Base-by-base conservation (phyloP, 92 coral and sea anemone species). In the Blastomussa wellsi region DNA sequence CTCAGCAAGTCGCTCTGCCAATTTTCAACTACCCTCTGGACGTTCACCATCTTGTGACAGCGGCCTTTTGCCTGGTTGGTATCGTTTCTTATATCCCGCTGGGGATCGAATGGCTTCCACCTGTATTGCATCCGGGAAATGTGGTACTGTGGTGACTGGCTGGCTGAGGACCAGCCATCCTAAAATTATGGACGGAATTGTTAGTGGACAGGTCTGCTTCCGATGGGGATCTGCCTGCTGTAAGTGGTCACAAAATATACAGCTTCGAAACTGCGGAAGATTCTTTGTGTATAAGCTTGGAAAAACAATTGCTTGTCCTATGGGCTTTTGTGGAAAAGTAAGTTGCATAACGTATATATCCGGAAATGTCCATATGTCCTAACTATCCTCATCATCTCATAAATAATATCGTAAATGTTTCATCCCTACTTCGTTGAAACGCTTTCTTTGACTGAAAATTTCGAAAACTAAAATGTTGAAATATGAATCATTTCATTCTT, bases 231-330 rank as follows among this genome's bases (percentile, higher is more conserved):
- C 64, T 7, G 6, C 60, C 22, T 70, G 79, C 33, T 86, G 89
- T 28, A 11, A 9, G 5, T 79, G 85, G 89, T 22, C 44, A 35
- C 71, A 70, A 60, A 12, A n/a, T 12, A 72, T 86, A 13, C 28
- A 72, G 5, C 72, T 86, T 16, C 72, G 85, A 68, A 59, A 86
- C 42, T 86, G 89, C 26, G 80, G 85, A 12, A 57, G 84, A 39
- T 86, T 86, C 75, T 79, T 37, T 59, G 85, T 86, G 26, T 86
- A 86, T 75, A 72, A 86, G n/a, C 72, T 86, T 4, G 42, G 19
- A 19, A 49, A 35, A 7, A 72, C 89, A 47, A 0, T 24, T 9
- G 26, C 65, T 44, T 86, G 89, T 22, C 78, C 78, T n/a, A 51
- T 86, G 85, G 72, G 85, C 53, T 86, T 53, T 68, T 86, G 89